Evolutionary conservation across 2,797 vertebrate species (phyloP).

Genomic region (Kryptopterus vitreolus): DNA sequence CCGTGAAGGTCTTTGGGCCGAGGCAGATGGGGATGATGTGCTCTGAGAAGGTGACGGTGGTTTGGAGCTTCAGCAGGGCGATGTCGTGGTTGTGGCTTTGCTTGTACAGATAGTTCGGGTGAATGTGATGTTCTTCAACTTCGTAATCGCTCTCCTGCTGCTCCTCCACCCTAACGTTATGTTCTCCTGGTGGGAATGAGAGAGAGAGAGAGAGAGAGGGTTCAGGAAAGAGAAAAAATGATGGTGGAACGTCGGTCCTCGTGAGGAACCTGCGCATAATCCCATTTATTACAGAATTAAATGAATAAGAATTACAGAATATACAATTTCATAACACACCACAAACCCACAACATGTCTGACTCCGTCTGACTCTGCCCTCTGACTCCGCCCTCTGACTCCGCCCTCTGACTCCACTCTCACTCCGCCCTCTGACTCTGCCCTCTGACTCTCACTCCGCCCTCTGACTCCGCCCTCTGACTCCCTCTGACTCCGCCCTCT

Average conservation of each 20-base stretch:
- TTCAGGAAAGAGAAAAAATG: background rate
- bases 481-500: too few species aligned
- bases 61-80: slow-evolving; percentile 82
- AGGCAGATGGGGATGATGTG: slow-evolving; percentile 84
- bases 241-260: background rate
- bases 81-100: slow-evolving; percentile 85
- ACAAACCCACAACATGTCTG: too few species aligned
- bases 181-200: slow-evolving; percentile 77
- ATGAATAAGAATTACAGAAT: too few species aligned
- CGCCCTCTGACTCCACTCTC: too few species aligned
- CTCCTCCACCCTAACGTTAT: slow-evolving; percentile 70
- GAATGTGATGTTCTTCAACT: slow-evolving; percentile 68
- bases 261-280: background rate
- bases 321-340: too few species aligned
- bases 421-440: too few species aligned
- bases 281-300: background rate
- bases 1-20: slow-evolving; percentile 81
- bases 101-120: slow-evolving; percentile 69
- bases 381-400: too few species aligned
- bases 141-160: slow-evolving; percentile 71
- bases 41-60: slow-evolving; percentile 73
- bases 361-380: too few species aligned
- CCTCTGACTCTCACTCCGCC: too few species aligned
- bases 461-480: too few species aligned
- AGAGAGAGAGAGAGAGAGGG: background rate